Evolutionary conservation across 35 echinoderm and acorn worm species (phyloP).

Genomic region (Nesometra sesokonis): DNA sequence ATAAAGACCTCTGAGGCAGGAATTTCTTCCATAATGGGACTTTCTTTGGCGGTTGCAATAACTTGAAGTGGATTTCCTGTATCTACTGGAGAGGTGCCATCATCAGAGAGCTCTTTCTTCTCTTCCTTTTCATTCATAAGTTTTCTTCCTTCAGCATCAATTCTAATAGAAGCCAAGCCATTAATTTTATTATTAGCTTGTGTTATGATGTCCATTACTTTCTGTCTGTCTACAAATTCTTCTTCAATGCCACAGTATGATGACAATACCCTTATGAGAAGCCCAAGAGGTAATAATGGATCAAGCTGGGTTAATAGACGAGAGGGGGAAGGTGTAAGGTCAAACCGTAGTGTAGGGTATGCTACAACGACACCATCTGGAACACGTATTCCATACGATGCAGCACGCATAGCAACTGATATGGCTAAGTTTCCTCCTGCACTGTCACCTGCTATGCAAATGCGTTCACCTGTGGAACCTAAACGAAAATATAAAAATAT

Average conservation of each 20-base stretch:
- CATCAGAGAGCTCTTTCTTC: background rate
- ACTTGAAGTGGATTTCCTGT: background rate
- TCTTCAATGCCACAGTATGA: constrained; percentile 81
- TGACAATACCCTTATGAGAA: constrained; percentile 54
- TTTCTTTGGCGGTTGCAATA: background rate
- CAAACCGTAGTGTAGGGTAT: constrained; percentile 65
- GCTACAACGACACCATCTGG: constrained; percentile 72
- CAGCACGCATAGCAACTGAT: constrained; percentile 89
- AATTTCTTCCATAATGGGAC: background rate
- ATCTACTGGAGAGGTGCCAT: background rate
- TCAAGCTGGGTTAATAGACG: constrained; percentile 70
- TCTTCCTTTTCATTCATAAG: background rate
- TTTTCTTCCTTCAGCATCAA: background rate
- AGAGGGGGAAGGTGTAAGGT: constrained; percentile 69
- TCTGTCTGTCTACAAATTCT: constrained; percentile 41
- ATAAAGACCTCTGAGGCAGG: background rate
- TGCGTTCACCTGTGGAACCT: constrained; percentile 94
- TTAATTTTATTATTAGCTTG: constrained; percentile 42
- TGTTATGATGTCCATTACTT: constrained; percentile 31
- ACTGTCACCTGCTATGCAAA: constrained; percentile 83
- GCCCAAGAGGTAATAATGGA: constrained; percentile 77
- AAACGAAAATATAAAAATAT: no score
- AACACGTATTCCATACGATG: constrained; percentile 81
- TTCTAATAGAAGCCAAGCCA: background rate
- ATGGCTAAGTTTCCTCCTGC: constrained; percentile 84